Conservation (phyloP, 2,888 invertebrate species). For the Lasioglossum zephyrum region DNA sequence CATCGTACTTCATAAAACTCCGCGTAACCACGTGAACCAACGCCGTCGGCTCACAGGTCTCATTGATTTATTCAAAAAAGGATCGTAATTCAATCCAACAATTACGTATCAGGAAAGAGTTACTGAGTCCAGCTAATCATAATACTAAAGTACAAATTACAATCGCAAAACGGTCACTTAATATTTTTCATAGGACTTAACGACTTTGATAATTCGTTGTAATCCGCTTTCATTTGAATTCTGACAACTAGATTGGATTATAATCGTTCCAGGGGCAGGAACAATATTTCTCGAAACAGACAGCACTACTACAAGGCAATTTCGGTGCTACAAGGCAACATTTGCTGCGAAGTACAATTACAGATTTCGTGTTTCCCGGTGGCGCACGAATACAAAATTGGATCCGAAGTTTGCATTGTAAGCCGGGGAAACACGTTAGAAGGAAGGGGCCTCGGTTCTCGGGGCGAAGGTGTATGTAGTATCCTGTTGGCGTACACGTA, state of each 20-base stretch:
- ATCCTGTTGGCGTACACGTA: conserved; percentile 13
- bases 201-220: not conserved
- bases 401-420: conserved; percentile 3
- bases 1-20: conserved; percentile 65
- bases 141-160: not conserved
- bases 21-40: conserved; percentile 28
- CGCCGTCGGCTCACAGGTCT: conserved; percentile 43
- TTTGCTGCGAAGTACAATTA: not conserved
- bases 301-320: not conserved
- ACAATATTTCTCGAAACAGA: not conserved
- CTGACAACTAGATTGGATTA: not conserved
- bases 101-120: not conserved
- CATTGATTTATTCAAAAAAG: conserved; percentile 25
- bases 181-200: not conserved
- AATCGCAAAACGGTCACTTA: not conserved
- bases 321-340: not conserved
- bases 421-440: not conserved
- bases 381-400: conserved; percentile 4
- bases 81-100: not conserved
- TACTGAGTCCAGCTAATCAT: not conserved
- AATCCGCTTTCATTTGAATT: not conserved
- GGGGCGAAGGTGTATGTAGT: not conserved
- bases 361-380: not conserved
- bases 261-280: no score
- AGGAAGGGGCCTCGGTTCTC: not conserved